Evolutionary conservation across 2,113 vertebrate genomes (phyloP), one percentile per base, ranked within the genome.

Genomic region (Crotophaga sulcirostris): DNA sequence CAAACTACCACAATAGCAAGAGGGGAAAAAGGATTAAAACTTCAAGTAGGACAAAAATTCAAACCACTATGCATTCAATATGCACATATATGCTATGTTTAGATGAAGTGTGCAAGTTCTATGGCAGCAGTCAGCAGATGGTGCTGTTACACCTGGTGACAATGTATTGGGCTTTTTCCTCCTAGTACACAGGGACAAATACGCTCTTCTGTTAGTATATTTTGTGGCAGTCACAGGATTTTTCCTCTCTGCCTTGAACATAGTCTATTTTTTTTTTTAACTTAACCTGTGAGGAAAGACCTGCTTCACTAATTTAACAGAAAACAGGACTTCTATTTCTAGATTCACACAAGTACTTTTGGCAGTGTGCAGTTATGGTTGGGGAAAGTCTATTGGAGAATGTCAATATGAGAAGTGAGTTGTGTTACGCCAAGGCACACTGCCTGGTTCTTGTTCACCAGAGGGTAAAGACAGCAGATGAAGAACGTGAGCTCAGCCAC

Each of bases 371-470:
- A 68, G 3, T 10, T 17, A 4, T 38, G 42, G 10, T 10, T 80
- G 34, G 6, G n/a, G 73, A 45, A 80, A 58, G 10, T 13, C 15
- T 3, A n/a, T 3, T 36, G 55, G 34, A 29, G 29, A 47, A 31
- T 0, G 0, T n/a, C 25, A 33, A 6, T 44, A 34, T 0, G 1
- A 1, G 2, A 55, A 13, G 28, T 13, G 64, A 76, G 18, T 6
- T 34, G 8, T 16, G 17, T 9, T 63, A 40, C 6, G 4, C 28
- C 36, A 33, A 19, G 1, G 18, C 23, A 33, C 33, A 21, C 8
- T 44, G 13, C 9, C 59, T 33, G 4, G 9, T 60, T 36, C 8
- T 1, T 38, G 28, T 3, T 67, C 47, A 34, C 36, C 52, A 26
- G 9, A 18, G 24, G 9, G 20, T 18, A 91, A 64, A 34, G 21